Conservation (phyloP, 2,888 invertebrate genomes). For the Aricia artaxerxes region DNA sequence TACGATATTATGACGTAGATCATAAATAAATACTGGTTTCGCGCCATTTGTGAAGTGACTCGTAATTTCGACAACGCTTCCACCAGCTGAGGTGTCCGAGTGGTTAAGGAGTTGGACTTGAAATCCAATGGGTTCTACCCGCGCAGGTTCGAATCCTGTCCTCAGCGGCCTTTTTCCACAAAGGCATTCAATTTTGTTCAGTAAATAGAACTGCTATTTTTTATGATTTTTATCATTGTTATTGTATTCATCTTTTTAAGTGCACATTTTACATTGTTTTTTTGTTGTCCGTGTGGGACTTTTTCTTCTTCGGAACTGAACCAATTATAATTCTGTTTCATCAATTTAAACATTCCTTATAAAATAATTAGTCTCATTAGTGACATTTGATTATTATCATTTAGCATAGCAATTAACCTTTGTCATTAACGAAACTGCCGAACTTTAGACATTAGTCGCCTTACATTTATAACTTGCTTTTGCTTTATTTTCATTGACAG, state of each 20-base stretch:
- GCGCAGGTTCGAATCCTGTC: constrained; percentile 82
- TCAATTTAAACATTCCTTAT: not conserved
- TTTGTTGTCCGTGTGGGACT: not conserved
- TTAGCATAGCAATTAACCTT: not conserved
- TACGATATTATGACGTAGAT: not conserved
- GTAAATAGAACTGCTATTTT: not conserved
- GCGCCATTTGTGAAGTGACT: not conserved
- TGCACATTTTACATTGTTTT: not conserved
- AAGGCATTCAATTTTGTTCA: not conserved
- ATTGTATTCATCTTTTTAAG: not conserved
- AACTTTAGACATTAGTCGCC: not conserved
- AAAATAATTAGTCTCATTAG: not conserved
- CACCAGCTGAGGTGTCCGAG: constrained; percentile 77
- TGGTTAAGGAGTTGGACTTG: constrained; percentile 81
- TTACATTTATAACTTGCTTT: not conserved
- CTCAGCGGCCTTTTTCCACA: constrained; percentile 52
- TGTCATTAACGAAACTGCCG: not conserved
- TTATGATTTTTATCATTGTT: not conserved
- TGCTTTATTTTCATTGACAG: not conserved
- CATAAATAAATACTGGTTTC: not conserved
- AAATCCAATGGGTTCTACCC: constrained; percentile 81
- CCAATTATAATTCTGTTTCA: not conserved
- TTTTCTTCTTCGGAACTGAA: not conserved
- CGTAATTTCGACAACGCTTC: not conserved
- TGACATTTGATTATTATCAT: not conserved